A percentile compares a stretch with the other conserved stretches of the same genome.
Evolutionary conservation across 2,888 invertebrate species (phyloP).

Genomic region (Epinotia brunnichana): DNA sequence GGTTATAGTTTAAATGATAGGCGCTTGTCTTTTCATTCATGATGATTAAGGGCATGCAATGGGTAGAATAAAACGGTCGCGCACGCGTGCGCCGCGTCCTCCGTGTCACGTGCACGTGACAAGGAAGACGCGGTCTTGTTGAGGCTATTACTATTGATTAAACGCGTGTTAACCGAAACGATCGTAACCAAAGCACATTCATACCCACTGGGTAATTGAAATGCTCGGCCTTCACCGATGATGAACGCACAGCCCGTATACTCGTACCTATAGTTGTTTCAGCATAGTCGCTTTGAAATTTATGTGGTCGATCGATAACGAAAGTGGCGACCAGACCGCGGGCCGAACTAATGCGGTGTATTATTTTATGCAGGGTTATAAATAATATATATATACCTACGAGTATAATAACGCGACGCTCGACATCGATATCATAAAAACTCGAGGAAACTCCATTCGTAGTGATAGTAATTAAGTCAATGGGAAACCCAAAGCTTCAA

Average conservation of each 20-base stretch:
- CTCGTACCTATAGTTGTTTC: neutral
- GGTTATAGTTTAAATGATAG: neutral
- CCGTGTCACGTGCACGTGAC: neutral
- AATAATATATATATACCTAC: no score
- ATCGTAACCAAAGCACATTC: neutral
- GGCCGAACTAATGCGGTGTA: no score
- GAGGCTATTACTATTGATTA: neutral
- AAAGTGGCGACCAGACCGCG: no score
- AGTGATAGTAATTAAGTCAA: no score
- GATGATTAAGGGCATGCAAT: neutral
- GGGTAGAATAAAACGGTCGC: neutral
- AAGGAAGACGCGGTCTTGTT: neutral
- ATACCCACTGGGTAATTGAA: neutral
- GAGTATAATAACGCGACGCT: no score
- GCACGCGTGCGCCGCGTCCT: no score
- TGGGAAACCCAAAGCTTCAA: no score
- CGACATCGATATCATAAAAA: no score
- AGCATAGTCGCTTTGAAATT: neutral
- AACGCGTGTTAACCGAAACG: neutral
- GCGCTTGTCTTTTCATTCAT: neutral
- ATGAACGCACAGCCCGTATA: neutral
- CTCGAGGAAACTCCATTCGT: no score
- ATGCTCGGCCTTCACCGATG: constrained; percentile 4
- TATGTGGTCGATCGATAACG: no score
- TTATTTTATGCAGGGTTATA: neutral